A percentile compares a stretch with the other conserved stretches of the same genome.
Evolutionary conservation across 1,140 invertebrate species (phyloP).

Genomic region (Planococcus citri): DNA sequence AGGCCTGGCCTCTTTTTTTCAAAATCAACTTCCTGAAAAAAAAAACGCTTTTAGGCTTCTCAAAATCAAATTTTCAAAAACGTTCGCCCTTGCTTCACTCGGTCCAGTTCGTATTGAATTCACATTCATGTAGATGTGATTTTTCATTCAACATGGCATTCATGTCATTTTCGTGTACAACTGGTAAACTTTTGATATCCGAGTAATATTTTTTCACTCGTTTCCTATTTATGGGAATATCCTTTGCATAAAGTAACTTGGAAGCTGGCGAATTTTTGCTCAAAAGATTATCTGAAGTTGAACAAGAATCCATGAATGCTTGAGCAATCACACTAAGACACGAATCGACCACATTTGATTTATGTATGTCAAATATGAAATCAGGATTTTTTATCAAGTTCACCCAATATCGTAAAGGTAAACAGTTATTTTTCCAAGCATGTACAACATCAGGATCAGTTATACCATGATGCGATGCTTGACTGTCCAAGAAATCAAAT

Average conservation of each 20-base stretch:
- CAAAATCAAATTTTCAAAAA: no score
- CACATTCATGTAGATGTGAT: constrained; percentile 34
- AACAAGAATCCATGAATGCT: constrained; percentile 92
- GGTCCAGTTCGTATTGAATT: no score
- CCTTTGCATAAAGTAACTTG: constrained; percentile 85
- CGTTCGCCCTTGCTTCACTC: no score
- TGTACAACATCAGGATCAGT: constrained; percentile 80
- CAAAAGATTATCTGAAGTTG: constrained; percentile 73
- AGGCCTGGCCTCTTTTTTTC: no score
- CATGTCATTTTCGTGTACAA: no score
- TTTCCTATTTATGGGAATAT: constrained; percentile 26
- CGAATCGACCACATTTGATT: constrained; percentile 79
- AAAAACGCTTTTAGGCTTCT: no score
- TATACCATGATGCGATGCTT: constrained; percentile 74
- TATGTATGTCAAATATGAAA: constrained; percentile 92
- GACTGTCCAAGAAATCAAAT: constrained; percentile 84
- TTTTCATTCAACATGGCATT: no score
- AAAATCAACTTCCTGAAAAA: no score
- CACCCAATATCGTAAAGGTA: constrained; percentile 89
- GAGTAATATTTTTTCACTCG: no score
- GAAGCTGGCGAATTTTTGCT: constrained; percentile 92
- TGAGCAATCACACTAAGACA: constrained; percentile 89
- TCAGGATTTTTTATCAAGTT: constrained; percentile 96
- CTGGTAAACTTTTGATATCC: no score
- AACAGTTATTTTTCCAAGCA: constrained; percentile 88